These are phyloP conservation scores for Conger conger DNA, from an alignment of 2,113 vertebrate species.

Conservation along the genomic window DNA sequence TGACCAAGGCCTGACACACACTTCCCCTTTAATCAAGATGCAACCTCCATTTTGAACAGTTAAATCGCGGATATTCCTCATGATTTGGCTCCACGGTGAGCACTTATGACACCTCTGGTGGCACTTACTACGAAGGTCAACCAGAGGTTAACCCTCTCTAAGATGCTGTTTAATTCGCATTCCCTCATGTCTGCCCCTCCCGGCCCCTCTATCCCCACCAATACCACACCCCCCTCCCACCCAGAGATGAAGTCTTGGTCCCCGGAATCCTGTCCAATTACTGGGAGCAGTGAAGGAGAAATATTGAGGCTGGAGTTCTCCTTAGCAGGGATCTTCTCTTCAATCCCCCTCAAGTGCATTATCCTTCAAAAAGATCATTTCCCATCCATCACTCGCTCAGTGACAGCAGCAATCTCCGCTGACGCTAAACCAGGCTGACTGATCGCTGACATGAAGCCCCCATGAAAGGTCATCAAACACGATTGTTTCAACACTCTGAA, in stretches of 20 bases:
- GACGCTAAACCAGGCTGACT: background rate
- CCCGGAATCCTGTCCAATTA: constrained; percentile 8
- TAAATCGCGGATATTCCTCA: background rate
- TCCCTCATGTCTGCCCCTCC: background rate
- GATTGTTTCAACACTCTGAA: background rate
- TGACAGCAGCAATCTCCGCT: background rate
- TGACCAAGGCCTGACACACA: too few relatives aligned
- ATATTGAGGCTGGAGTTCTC: background rate
- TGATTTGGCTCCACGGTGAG: background rate
- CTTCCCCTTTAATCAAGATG: background rate
- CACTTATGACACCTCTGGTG: background rate
- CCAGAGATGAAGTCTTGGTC: background rate
- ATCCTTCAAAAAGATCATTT: constrained; percentile 7
- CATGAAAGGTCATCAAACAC: background rate
- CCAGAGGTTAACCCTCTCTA: background rate
- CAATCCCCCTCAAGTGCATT: background rate
- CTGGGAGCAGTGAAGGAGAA: background rate
- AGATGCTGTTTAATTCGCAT: background rate
- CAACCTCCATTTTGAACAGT: background rate
- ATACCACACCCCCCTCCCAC: background rate
- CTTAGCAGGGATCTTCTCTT: background rate
- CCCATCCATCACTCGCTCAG: background rate
- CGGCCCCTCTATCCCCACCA: background rate
- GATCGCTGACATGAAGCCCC: constrained; percentile 3
- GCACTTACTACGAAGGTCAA: background rate